These are phyloP conservation scores for Garrulus glandarius DNA, from an alignment of 2,797 vertebrate genomes.

Conservation along the genomic window DNA sequence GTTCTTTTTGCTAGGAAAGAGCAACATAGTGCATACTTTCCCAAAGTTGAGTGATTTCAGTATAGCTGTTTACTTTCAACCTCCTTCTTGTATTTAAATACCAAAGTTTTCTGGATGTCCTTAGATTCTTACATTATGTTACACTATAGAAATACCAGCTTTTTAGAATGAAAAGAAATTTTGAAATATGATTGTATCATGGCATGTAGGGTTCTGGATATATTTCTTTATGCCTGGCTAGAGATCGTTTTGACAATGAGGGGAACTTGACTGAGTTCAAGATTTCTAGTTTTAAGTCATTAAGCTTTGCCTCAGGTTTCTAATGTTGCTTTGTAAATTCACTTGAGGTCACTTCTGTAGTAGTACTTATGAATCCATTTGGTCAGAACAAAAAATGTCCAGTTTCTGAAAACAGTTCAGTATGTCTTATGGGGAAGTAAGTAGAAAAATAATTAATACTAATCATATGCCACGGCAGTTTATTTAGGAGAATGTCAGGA, in stretches of 20 bases:
- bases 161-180: not conserved
- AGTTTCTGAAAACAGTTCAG: not conserved
- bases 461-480: not conserved
- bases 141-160: not conserved
- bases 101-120: not conserved
- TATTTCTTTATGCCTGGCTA: not conserved
- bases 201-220: not conserved
- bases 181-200: not conserved
- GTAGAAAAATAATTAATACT: not conserved
- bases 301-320: not conserved
- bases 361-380: not conserved
- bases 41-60: not conserved
- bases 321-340: not conserved
- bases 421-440: not conserved
- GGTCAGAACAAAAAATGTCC: not conserved
- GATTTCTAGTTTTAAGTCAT: not conserved
- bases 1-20: not conserved
- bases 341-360: not conserved
- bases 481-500: not conserved
- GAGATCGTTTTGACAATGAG: not conserved
- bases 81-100: not conserved
- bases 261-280: not conserved
- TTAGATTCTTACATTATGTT: not conserved
- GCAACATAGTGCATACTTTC: not conserved
- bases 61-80: not conserved